Base-by-base conservation (phyloP, 2,113 vertebrate genomes). In the Erythrolamprus reginae region DNA sequence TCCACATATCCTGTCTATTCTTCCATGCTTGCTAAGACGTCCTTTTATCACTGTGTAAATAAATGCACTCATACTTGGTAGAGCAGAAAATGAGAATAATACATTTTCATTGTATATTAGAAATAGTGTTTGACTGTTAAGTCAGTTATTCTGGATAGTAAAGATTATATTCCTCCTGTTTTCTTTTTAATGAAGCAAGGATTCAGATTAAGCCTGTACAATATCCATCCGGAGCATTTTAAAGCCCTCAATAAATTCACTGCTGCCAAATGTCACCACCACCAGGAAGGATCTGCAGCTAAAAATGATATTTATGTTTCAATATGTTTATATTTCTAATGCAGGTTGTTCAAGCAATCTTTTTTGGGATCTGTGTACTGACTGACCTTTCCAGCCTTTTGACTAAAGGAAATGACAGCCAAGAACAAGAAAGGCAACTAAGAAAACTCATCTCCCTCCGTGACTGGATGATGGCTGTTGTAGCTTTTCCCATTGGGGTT, bases 391-490 rank as follows among this genome's bases (percentile, higher is more conserved):
- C 99, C 93, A 98, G 98, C 93, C 98, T 99, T 94, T 97, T 99
- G 95, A 99, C 98, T 1, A 98, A 98, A 96, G 98, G 98, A 70
- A 98, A 97, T 50, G 98, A 98, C 93, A 99, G 96, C 95, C 97
- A 97, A 94, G 99, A 99, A 92, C 99, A 99, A 96, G 98, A 99
- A 95, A 96, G 98, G 50, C 99, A 99, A 96, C 96, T 99, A 61
- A 98, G 94, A 96, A 99, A 99, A 93, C 98, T 99, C 52, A 98
- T 99, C 93, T 96, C 98, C 38, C 98, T 99, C 70, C 96, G 99
- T 84, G 99, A 99, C 97, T 99, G 99, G 99, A 96, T 99, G 96
- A 98, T 99, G 97, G 98, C 99, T 1, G 98, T 99, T 47, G 91
- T 99, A 92, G 99, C 99, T 91, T 99, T 99, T 93, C 99, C 99